phyloP scores from a whole-genome alignment of 2,113 vertebrate genomes.

The Castor canadensis region DNA sequence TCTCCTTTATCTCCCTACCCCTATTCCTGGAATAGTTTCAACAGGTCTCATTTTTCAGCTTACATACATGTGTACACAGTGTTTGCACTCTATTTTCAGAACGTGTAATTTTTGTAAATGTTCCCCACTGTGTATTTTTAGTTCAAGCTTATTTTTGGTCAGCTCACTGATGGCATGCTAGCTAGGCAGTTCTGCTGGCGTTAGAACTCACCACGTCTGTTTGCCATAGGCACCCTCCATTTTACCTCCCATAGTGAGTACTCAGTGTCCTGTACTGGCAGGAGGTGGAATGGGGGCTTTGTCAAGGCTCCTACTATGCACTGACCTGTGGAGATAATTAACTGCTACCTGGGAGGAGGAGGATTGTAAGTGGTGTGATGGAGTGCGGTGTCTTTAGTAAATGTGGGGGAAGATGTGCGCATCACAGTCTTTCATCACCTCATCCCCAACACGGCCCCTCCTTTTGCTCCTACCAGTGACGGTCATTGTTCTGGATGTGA shows the following conservation, averaged over 20 bases:
- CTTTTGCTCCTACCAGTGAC: not conserved
- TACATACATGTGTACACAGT: too few species aligned
- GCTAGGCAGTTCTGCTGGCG: accelerated
- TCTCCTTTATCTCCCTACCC: too few species aligned
- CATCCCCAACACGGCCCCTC: not conserved
- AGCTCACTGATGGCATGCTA: not conserved
- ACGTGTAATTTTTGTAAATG: not conserved
- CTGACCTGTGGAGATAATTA: conserved; percentile 25
- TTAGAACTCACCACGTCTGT: accelerated
- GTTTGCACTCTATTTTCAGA: too few species aligned
- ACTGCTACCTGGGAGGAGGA: not conserved
- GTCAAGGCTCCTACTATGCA: not conserved
- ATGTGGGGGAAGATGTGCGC: not conserved
- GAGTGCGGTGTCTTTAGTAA: not conserved
- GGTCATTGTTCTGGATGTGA: too few species aligned
- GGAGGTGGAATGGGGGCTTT: conserved; percentile 21
- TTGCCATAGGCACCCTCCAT: not conserved
- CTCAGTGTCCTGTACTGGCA: not conserved
- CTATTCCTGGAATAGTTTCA: too few species aligned
- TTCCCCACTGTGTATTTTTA: not conserved
- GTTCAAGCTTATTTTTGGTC: not conserved
- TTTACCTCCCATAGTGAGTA: accelerated
- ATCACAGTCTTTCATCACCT: not conserved
- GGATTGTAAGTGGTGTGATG: too few species aligned
- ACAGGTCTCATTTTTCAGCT: too few species aligned